Evolutionary conservation across 2,888 invertebrate species (phyloP).

Genomic region (Stenichneumon culpator): DNA sequence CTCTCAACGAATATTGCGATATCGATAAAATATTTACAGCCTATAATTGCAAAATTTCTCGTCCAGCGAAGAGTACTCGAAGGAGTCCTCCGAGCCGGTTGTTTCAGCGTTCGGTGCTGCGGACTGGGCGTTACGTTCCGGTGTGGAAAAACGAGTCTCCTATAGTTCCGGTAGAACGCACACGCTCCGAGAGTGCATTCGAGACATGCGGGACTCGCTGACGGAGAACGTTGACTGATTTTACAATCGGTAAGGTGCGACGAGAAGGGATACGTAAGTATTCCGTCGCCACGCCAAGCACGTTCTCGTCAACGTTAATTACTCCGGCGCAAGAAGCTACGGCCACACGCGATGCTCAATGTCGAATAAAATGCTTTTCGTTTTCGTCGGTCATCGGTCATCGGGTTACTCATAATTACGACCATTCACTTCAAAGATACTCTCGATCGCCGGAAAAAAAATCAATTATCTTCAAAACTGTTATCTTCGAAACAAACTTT

Average conservation of each 20-base stretch:
- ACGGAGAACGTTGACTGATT: conserved; percentile 66
- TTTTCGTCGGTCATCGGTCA: not conserved
- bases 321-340: conserved; percentile 55
- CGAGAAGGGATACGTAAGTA: conserved; percentile 40
- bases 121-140: conserved; percentile 61
- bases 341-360: conserved; percentile 43
- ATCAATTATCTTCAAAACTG: no score
- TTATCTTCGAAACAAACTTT: no score
- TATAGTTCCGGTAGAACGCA: conserved; percentile 66
- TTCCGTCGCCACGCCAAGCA: conserved; percentile 60
- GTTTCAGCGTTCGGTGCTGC: conserved; percentile 8
- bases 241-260: conserved; percentile 60
- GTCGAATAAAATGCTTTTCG: conserved; percentile 21
- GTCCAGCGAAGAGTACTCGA: not conserved
- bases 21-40: conserved; percentile 19
- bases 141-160: conserved; percentile 66
- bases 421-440: not conserved
- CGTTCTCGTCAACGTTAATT: conserved; percentile 67
- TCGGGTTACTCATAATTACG: not conserved
- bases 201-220: conserved; percentile 39
- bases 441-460: no score
- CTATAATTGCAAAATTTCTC: not conserved
- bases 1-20: not conserved
- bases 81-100: not conserved
- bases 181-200: conserved; percentile 58